These are phyloP conservation scores for Donacobius atricapilla DNA, from an alignment of 2,113 vertebrate genomes.

Conservation along the genomic window DNA sequence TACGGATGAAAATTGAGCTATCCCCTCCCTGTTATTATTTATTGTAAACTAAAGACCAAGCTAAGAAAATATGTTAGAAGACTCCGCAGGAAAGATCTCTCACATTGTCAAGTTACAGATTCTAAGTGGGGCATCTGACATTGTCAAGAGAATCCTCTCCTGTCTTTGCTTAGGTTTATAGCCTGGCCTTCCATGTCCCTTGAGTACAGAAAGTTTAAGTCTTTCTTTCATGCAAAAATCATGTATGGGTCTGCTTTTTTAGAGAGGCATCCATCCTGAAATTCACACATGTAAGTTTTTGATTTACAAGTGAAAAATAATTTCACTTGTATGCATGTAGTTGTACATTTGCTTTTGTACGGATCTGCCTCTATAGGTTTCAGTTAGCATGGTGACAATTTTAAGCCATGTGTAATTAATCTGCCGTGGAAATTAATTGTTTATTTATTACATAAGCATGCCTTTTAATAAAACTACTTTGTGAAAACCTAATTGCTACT, in stretches of 20 bases:
- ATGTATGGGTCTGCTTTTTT: not conserved
- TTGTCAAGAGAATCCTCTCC: not conserved
- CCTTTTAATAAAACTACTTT: slow-evolving; percentile 79
- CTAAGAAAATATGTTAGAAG: not conserved
- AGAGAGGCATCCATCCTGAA: not conserved
- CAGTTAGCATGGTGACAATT: slow-evolving; percentile 52
- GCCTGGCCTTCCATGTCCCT: not conserved
- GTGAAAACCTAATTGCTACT: slow-evolving; percentile 80
- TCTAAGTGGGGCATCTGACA: not conserved
- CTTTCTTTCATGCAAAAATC: not conserved
- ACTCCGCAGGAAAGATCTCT: not conserved
- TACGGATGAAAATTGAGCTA: not conserved
- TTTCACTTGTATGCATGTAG: not conserved
- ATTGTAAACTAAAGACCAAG: not conserved
- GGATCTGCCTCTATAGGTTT: not conserved
- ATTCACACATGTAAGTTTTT: not conserved
- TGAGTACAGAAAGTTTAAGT: not conserved
- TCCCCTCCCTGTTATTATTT: not conserved
- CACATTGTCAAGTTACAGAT: not conserved
- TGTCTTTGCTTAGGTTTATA: not conserved
- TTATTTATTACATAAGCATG: slow-evolving; percentile 76
- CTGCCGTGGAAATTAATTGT: slow-evolving; percentile 72
- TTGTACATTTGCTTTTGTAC: not conserved
- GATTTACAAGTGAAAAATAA: not conserved
- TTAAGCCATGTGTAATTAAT: slow-evolving; percentile 69